A percentile compares a stretch with the other conserved stretches of the same genome.
Evolutionary conservation across 2,113 vertebrate genomes (phyloP).

Genomic region (Cygnus buccinator): DNA sequence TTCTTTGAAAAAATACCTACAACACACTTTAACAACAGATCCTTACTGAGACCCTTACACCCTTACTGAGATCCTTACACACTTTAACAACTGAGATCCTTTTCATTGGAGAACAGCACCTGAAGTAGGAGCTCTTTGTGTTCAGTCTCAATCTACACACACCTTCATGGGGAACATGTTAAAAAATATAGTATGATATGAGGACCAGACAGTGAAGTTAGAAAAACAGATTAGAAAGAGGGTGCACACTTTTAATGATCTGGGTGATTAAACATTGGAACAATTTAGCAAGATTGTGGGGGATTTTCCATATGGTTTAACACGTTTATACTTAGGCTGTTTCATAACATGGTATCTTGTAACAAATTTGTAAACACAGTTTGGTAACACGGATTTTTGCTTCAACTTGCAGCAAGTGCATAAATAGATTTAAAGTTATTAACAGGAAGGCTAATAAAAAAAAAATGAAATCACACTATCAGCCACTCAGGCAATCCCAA

Average conservation of each 20-base stretch:
- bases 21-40: neutral
- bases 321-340: slow-evolving; percentile 26
- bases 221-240: neutral
- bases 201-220: neutral
- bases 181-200: neutral
- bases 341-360: neutral
- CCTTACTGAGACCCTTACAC: neutral
- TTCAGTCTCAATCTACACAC: neutral
- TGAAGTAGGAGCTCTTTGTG: neutral
- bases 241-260: neutral
- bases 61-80: no score
- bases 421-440: neutral
- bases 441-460: neutral
- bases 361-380: neutral
- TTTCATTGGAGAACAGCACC: neutral
- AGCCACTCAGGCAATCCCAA: neutral
- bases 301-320: slow-evolving; percentile 41
- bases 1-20: neutral
- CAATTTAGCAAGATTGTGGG: neutral
- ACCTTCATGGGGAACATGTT: neutral
- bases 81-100: neutral
- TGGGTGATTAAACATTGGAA: slow-evolving; percentile 35
- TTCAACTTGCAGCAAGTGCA: slow-evolving; percentile 8
- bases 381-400: slow-evolving; percentile 29
- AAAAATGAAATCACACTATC: neutral